Conservation (phyloP, 1,140 invertebrate species). For the Drosophila lini region DNA sequence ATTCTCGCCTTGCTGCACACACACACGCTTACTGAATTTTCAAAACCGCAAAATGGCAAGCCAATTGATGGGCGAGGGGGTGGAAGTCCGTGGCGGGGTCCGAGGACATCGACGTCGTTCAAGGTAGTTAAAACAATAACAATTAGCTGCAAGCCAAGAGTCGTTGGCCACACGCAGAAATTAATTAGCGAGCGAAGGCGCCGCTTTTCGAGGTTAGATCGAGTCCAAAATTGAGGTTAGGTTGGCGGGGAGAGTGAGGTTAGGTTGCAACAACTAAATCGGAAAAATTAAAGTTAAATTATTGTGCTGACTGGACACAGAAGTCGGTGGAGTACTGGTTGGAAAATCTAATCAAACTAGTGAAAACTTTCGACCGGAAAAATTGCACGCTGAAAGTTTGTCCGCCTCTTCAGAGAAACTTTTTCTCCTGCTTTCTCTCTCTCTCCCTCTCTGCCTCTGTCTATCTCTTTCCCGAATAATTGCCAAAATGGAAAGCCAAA, state of each 20-base stretch:
- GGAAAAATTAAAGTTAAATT: constrained; percentile 54
- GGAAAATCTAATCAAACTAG: constrained; percentile 59
- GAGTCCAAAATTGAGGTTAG: constrained; percentile 21
- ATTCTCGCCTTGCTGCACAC: constrained; percentile 81
- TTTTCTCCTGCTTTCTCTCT: constrained; percentile 13
- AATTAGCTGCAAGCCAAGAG: constrained; percentile 73
- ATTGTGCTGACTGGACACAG: constrained; percentile 40
- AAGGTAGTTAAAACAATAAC: constrained; percentile 78
- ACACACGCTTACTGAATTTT: constrained; percentile 65
- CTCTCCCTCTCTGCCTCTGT: constrained; percentile 21
- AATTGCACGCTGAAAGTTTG: constrained; percentile 63
- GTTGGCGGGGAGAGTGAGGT: constrained; percentile 1
- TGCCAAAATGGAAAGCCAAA: constrained; percentile 73
- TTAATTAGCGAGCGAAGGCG: constrained; percentile 68
- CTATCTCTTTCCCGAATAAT: constrained; percentile 51
- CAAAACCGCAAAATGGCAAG: constrained; percentile 64
- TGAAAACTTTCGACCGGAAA: constrained; percentile 62
- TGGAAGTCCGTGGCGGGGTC: neutral
- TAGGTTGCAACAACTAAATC: constrained; percentile 35
- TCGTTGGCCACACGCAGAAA: constrained; percentile 76
- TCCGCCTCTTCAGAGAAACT: constrained; percentile 38
- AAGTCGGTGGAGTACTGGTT: constrained; percentile 19
- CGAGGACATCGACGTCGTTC: constrained; percentile 31
- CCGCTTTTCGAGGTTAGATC: constrained; percentile 25
- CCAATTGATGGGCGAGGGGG: constrained; percentile 23